Evolutionary conservation across 2,888 invertebrate species (phyloP).

Genomic region (Polydrusus pterygomalis): DNA sequence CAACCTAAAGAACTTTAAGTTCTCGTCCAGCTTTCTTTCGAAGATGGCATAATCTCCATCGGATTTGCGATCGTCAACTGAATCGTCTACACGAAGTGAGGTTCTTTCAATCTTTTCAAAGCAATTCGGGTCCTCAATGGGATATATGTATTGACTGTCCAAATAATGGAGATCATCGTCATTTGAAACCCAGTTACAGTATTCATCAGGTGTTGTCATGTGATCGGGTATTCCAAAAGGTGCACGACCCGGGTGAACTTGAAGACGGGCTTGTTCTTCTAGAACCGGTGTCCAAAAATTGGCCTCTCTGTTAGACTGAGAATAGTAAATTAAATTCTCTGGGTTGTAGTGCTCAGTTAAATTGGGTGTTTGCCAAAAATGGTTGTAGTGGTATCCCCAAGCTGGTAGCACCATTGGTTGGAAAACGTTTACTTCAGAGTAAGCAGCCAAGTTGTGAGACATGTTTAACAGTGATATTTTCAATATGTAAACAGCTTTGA

Average conservation of each 20-base stretch:
- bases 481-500: background rate
- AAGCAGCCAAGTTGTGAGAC: background rate
- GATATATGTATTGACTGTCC: background rate
- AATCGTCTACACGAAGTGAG: background rate
- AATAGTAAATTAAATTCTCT: background rate
- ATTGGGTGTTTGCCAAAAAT: background rate
- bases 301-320: background rate
- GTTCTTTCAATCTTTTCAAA: constrained; percentile 16
- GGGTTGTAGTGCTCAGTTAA: background rate
- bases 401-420: background rate
- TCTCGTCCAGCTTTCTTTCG: background rate
- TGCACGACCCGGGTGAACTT: background rate
- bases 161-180: background rate
- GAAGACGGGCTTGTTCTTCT: background rate
- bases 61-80: background rate
- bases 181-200: background rate
- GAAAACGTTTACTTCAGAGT: background rate
- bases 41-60: constrained; percentile 11
- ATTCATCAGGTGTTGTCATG: background rate
- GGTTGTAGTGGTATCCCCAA: background rate
- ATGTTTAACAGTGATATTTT: background rate
- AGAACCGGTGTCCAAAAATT: background rate
- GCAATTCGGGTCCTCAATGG: background rate
- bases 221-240: background rate
- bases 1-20: constrained; percentile 9